phyloP scores from a whole-genome alignment of 2,888 invertebrate genomes.

The Drosophila multiciliata region DNA sequence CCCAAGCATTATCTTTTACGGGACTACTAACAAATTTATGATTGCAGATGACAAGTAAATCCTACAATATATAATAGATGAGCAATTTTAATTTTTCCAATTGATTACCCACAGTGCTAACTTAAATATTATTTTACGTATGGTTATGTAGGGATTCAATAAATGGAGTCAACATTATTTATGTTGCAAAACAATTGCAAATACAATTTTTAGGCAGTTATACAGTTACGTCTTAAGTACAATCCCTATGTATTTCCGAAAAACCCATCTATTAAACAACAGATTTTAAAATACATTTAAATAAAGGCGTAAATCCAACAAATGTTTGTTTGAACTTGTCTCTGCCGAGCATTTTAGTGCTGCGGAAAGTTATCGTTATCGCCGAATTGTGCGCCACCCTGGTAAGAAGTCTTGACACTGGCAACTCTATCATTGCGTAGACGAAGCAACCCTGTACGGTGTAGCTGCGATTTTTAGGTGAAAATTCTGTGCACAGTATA shows the following conservation, averaged over 20 bases:
- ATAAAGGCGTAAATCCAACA: constrained; percentile 57
- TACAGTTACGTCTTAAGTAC: constrained; percentile 55
- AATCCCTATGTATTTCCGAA: constrained; percentile 52
- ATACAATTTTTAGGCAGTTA: constrained; percentile 57
- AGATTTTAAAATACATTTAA: constrained; percentile 62
- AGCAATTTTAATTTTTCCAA: constrained; percentile 46
- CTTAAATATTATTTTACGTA: constrained; percentile 51
- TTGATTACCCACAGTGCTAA: constrained; percentile 51
- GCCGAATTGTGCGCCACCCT: constrained; percentile 1
- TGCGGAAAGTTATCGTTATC: constrained; percentile 20
- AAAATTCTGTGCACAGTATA: constrained; percentile 47
- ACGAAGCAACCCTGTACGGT: constrained; percentile 46
- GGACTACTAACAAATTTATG: constrained; percentile 9
- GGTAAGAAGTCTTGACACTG: neutral
- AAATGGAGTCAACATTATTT: constrained; percentile 31
- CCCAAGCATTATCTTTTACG: neutral
- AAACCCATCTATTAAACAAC: constrained; percentile 47
- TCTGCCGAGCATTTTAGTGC: neutral
- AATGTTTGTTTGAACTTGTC: constrained; percentile 4
- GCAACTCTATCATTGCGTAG: constrained; percentile 30
- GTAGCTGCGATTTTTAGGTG: constrained; percentile 61
- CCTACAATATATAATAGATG: constrained; percentile 29
- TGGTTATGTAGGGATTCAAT: constrained; percentile 39
- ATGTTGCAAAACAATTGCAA: constrained; percentile 43
- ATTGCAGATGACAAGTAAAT: constrained; percentile 81